These are phyloP conservation scores for Cyanocitta stelleri DNA, from an alignment of 2,113 vertebrate genomes.

Conservation along the genomic window DNA sequence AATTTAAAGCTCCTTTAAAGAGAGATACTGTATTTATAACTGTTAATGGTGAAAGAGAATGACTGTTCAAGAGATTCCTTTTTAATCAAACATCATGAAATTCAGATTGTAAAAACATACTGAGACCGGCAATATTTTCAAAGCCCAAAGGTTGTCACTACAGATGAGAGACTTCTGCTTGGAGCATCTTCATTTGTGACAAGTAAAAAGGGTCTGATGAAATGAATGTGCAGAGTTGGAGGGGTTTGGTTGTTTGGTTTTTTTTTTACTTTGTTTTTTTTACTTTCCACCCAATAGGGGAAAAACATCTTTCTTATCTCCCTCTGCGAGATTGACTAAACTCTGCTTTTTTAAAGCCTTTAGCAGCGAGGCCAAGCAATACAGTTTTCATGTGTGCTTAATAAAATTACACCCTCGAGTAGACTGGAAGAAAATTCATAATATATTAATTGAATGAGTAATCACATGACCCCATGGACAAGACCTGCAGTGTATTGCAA, in stretches of 20 bases:
- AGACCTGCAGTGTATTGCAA: background rate
- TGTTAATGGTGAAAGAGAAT: background rate
- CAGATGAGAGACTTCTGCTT: background rate
- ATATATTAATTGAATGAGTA: background rate
- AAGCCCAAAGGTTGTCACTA: background rate
- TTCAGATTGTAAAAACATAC: background rate
- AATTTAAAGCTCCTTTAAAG: background rate
- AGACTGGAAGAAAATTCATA: background rate
- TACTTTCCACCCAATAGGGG: fast-evolving
- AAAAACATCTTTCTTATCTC: background rate
- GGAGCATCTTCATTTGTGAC: background rate
- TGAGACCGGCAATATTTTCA: background rate
- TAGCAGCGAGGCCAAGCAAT: background rate
- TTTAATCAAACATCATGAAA: background rate
- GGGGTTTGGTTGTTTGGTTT: fast-evolving
- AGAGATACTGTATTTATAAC: background rate
- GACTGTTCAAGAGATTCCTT: background rate
- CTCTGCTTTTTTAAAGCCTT: background rate
- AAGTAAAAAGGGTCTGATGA: background rate
- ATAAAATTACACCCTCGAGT: background rate
- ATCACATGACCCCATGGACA: background rate
- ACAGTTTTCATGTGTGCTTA: background rate
- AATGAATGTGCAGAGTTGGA: background rate
- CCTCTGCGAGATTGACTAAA: background rate
- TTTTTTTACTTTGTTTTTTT: no score